Base-by-base conservation (phyloP, 2,113 vertebrate genomes). In the Herpetotheres cachinnans region DNA sequence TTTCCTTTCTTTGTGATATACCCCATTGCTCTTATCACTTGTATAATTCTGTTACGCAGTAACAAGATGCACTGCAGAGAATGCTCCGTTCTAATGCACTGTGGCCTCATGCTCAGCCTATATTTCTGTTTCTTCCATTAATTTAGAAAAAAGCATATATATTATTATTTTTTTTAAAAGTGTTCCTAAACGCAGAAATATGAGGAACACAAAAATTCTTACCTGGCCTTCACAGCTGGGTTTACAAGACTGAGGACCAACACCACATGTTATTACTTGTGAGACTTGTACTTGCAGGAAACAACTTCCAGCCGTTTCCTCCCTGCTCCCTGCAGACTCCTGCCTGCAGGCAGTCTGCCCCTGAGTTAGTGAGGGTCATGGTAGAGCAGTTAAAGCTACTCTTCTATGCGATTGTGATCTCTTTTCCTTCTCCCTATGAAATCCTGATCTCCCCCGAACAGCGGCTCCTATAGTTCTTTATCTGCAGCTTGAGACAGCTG, bases 21-120 rank as follows among this genome's bases (percentile, higher is more conserved):
- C 5, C 7, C 29, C 21, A 11, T 66, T 0, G 0, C 24, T 87
- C 19, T 50, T 36, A 32, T 6, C 5, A 4, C 10, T 49, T 63
- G 32, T 52, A 16, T 13, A 52, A 59, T 38, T 70, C 42, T 87
- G n/a, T 40, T 54, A 30, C 9, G 11, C 17, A 56, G 26, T 22
- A 67, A 38, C 26, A 58, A 56, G 55, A 71, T 44, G 34, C 20
- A 10, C 18, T 74, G 69, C 38, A 87, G 52, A 38, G 40, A 21
- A 14, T 52, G 65, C 40, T 89, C 13, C 11, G 1, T 69, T 92
- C 63, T 66, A 58, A 19, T 0, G 0, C 9, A 9, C 32, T 62
- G 13, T 47, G 76, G 27, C 58, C 16, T 89, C 3, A 0, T 47
- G 24, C 40, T 70, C 27, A 72, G 27, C 7, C 32, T 50, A 17